Base-by-base conservation (phyloP, 2,888 invertebrate species). In the Malthinus flaveolus region DNA sequence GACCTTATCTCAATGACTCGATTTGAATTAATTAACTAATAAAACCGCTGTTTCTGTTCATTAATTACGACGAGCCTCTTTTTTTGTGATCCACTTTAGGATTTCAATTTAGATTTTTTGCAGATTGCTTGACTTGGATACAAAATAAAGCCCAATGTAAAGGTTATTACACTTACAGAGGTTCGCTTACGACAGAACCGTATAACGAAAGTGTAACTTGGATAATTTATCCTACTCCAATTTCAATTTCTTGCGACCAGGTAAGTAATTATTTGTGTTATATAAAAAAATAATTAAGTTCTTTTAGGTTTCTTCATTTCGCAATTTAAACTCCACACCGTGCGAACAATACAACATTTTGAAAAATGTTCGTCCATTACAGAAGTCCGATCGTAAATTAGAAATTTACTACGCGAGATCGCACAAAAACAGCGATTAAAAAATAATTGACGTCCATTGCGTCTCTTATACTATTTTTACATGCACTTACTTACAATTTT, bases 121-220 rank as follows among this genome's bases (percentile, higher is more conserved):
- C 73, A 86, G 88, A 87, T 75, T 86, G 87, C 46, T 75, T 88
- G 33, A 82, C 86, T 1, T 89, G 88, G 87, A 87, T 88, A 77
- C 82, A 85, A 65, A 80, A 86, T 49, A 84, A 83, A 64, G 87
- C 88, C 68, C 78, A 88, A 54, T 84, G 85, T 66, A 87, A 88
- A 68, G 87, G 84, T 66, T 89, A 88, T 71, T 88, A 87, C 52
- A 87, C 88, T 0, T 89, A 89, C 73, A 86, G 87, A 72, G 89
- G 89, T 3, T 88, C 88, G 0, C 73, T 89, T 61, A 89, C 89
- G 1, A 89, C 89, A 3, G 86, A 87, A 49, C 88, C 88, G 0
- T 89, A 86, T 71, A 85, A 85, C 42, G 88, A 89, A 70, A 87
- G 87, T 68, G 89, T 89, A 45, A 88, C 87, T 3, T 89, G 89